Percentiles rank a stretch among this genome's conserved stretches.
Conservation (phyloP, 2,113 vertebrate species). For the Thymallus thymallus region DNA sequence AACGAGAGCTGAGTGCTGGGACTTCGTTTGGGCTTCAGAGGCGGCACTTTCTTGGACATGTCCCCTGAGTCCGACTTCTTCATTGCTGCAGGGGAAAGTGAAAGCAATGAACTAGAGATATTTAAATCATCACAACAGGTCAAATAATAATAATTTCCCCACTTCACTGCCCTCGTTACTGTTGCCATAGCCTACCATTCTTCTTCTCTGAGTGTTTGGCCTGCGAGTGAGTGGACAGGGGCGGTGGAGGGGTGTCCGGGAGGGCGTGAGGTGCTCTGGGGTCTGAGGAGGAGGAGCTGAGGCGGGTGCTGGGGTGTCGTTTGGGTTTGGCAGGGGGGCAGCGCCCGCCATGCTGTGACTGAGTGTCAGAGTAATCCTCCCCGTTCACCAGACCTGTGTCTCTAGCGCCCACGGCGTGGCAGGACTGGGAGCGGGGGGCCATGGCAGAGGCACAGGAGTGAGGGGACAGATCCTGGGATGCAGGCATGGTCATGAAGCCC, state of each 20-base stretch:
- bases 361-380: constrained; percentile 70
- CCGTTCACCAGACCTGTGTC: constrained; percentile 77
- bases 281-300: constrained; percentile 74
- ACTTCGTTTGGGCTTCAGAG: constrained; percentile 85
- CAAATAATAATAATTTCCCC: constrained; percentile 2
- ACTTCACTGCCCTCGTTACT: neutral
- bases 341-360: constrained; percentile 70
- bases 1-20: constrained; percentile 88
- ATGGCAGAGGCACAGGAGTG: constrained; percentile 87
- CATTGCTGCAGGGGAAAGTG: constrained; percentile 62
- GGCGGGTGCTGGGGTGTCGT: constrained; percentile 88
- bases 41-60: constrained; percentile 81
- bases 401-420: constrained; percentile 86
- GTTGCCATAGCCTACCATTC: constrained; percentile 57
- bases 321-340: constrained; percentile 85
- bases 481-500: constrained; percentile 95
- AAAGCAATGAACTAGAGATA: constrained; percentile 23
- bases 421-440: constrained; percentile 91
- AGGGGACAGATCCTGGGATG: constrained; percentile 88
- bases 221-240: constrained; percentile 59
- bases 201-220: constrained; percentile 75
- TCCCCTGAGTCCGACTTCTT: constrained; percentile 82
- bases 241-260: constrained; percentile 61
- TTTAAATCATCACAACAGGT: neutral
- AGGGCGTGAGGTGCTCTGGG: constrained; percentile 50